Conservation (phyloP, 2,113 vertebrate genomes). For the Cyanistes caeruleus region DNA sequence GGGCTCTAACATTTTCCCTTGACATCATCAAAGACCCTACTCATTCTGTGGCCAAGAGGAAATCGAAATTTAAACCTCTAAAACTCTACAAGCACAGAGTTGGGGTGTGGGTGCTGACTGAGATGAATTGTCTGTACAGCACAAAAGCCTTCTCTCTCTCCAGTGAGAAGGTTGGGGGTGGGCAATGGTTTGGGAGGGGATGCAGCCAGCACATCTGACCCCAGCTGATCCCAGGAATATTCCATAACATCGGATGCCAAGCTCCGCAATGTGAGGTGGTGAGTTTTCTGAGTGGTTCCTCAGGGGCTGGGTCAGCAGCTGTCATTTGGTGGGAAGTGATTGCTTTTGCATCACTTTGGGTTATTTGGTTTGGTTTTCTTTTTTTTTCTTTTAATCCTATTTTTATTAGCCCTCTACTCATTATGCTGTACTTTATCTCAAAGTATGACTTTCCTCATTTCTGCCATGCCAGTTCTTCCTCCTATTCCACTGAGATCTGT, state of each 20-base stretch:
- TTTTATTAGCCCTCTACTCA: background rate
- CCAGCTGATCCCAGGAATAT: background rate
- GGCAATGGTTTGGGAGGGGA: background rate
- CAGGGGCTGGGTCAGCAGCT: background rate
- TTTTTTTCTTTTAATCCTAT: background rate
- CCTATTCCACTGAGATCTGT: background rate
- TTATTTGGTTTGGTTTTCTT: background rate
- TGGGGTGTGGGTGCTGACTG: background rate
- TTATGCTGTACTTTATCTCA: background rate
- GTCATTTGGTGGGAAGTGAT: background rate
- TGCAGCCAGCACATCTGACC: background rate
- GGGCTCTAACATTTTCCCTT: background rate
- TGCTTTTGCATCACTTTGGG: background rate
- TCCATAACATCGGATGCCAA: background rate
- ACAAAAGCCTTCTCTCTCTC: background rate
- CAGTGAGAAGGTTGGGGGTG: accelerated
- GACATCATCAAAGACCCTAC: background rate
- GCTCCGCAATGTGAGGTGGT: background rate
- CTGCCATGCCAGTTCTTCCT: background rate
- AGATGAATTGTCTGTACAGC: background rate
- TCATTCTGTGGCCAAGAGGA: background rate
- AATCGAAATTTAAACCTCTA: background rate
- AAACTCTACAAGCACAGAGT: background rate
- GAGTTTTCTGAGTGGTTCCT: background rate
- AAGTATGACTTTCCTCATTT: background rate